Conservation (phyloP, 2,113 vertebrate species). For the Sula dactylatra region DNA sequence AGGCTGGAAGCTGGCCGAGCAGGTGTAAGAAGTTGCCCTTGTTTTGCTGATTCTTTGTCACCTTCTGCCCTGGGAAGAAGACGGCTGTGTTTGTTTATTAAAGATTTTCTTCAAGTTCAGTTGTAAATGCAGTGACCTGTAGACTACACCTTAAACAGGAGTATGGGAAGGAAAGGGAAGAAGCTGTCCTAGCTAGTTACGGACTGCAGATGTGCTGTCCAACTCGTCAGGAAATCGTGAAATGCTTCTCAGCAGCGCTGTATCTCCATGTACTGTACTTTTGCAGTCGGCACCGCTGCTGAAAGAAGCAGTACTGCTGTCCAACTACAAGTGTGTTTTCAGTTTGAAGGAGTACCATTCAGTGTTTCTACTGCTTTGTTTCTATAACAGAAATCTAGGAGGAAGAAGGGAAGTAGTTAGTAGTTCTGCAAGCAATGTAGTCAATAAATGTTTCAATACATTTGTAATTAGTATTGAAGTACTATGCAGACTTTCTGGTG, state of each 20-base stretch:
- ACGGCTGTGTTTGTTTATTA: not conserved
- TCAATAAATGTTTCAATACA: not conserved
- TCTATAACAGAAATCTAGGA: not conserved
- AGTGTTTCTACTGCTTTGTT: not conserved
- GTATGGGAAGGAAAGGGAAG: not conserved
- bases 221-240: not conserved
- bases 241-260: fast-evolving
- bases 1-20: not conserved
- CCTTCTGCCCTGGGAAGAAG: not conserved
- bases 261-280: fast-evolving
- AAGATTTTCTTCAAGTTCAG: not conserved
- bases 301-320: not conserved
- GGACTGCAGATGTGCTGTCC: not conserved
- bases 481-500: not conserved
- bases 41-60: not conserved
- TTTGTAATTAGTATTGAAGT: not conserved
- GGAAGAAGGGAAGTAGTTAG: not conserved
- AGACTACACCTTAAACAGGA: not conserved
- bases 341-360: not conserved
- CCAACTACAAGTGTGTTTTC: not conserved
- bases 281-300: not conserved
- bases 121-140: not conserved
- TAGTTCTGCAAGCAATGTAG: not conserved
- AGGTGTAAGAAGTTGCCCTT: not conserved
- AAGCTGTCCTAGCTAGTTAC: not conserved